A percentile compares a stretch with the other conserved stretches of the same genome.
Evolutionary conservation across 2,797 vertebrate species (phyloP).

Genomic region (Limnodromus scolopaceus): DNA sequence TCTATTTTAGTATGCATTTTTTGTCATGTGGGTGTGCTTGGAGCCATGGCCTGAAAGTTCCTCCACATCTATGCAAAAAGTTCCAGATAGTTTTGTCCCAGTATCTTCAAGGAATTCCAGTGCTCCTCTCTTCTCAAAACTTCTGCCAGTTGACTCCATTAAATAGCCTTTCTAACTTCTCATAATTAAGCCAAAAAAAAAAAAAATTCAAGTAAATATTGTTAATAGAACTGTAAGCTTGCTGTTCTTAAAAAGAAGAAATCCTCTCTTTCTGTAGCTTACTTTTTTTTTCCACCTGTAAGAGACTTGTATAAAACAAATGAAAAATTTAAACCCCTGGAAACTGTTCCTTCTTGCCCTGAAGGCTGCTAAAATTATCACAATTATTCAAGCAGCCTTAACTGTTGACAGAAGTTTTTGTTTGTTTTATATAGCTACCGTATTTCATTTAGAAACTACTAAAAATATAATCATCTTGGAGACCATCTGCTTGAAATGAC

Average conservation of each 20-base stretch:
- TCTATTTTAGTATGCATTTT: background rate
- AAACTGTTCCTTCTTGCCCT: background rate
- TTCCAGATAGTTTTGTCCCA: background rate
- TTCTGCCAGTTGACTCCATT: background rate
- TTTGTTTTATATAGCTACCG: constrained; percentile 52
- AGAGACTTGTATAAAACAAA: background rate
- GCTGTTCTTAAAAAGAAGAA: background rate
- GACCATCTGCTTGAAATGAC: constrained; percentile 51
- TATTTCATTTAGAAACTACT: constrained; percentile 49
- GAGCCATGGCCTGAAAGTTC: background rate
- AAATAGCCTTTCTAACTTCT: background rate
- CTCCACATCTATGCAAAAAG: background rate
- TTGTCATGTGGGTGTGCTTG: background rate
- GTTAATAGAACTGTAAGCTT: background rate
- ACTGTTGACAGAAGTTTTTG: constrained; percentile 40
- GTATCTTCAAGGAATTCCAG: background rate
- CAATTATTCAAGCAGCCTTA: constrained; percentile 24
- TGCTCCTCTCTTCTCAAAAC: background rate
- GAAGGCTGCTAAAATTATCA: constrained; percentile 23
- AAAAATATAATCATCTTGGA: constrained; percentile 43
- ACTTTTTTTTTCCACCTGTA: background rate
- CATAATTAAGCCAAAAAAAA: background rate
- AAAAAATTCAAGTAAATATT: background rate
- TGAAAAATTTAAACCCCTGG: background rate
- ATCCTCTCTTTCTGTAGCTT: background rate